Base-by-base conservation (phyloP, 2,797 vertebrate species). In the Momotus momota region DNA sequence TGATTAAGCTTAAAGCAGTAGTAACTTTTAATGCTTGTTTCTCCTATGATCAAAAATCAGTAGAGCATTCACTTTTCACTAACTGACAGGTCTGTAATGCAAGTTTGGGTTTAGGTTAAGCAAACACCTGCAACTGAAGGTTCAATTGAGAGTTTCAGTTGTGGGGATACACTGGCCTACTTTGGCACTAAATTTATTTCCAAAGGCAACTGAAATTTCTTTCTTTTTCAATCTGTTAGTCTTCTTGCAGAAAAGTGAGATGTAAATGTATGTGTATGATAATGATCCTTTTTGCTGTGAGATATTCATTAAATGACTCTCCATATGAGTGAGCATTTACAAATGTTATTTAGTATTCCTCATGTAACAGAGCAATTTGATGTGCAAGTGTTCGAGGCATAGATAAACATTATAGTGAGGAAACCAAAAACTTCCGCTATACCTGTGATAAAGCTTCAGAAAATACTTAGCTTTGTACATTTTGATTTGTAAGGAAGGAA, bases 1-100 rank as follows among this genome's bases (percentile, higher is more conserved):
- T 91, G 92, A 93, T 96, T 95, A 93, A 96, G 81, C 79, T 93
- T 93, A 78, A 92, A 89, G 31, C 55, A 43, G 52, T 89, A 92
- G 78, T 71, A 92, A 77, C 46, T 86, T 67, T 31, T 55, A 94
- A 78, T 57, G 67, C 13, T 89, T 93, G 95, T 95, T 27, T 83
- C 52, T 87, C 33, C 54, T 72, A 14, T 73, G 65, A 89, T 86
- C 93, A 70, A 67, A 96, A 94, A 60, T 87, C 81, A 84, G 57
- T 43, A 66, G 78, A 94, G 60, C 70, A 61, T 93, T 97, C 19
- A 33, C 51, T 94, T 95, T 73, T 72, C 55, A 46, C 77, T 81
- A 89, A 41, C 46, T 75, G 75, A 48, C 14, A 5, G 46, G 73
- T 61, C 33, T 75, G 26, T 81, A 70, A 74, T 33, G 27, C 19